These are phyloP conservation scores for Palaemon carinicauda DNA, from an alignment of 1,140 invertebrate genomes.

Conservation along the genomic window DNA sequence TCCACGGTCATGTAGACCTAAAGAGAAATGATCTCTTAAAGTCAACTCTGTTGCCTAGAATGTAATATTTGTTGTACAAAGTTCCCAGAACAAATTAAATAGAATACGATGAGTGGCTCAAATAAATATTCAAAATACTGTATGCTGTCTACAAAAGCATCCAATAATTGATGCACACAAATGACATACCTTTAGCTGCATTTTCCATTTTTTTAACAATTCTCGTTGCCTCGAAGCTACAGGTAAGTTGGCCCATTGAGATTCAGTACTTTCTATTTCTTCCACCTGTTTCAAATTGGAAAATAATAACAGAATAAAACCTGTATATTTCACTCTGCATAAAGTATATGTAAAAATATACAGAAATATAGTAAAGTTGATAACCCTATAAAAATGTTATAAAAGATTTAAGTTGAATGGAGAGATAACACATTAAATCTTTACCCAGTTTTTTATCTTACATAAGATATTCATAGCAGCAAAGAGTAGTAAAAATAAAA, in stretches of 20 bases:
- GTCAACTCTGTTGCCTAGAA: no score
- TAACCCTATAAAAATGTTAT: no score
- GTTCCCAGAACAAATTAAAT: background rate
- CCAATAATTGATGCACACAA: background rate
- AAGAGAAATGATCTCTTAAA: no score
- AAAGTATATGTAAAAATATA: background rate
- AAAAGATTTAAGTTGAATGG: no score
- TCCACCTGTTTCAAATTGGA: conserved; percentile 69
- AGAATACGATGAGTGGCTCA: background rate
- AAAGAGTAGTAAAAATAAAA: background rate
- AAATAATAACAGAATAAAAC: conserved; percentile 11
- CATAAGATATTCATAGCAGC: no score
- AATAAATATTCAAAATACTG: background rate
- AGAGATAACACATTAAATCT: no score
- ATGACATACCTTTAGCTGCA: conserved; percentile 72
- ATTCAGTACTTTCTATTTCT: conserved; percentile 82
- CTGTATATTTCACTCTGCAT: background rate
- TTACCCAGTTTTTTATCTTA: no score
- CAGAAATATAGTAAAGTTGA: no score
- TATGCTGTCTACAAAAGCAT: background rate
- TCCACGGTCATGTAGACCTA: no score
- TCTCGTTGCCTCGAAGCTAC: conserved; percentile 80
- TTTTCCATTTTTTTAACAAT: conserved; percentile 85
- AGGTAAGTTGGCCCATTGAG: conserved; percentile 82
- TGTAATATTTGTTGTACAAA: no score